Evolutionary conservation across 1,140 invertebrate genomes (phyloP).

Genomic region (Meloidogyne chitwoodi): DNA sequence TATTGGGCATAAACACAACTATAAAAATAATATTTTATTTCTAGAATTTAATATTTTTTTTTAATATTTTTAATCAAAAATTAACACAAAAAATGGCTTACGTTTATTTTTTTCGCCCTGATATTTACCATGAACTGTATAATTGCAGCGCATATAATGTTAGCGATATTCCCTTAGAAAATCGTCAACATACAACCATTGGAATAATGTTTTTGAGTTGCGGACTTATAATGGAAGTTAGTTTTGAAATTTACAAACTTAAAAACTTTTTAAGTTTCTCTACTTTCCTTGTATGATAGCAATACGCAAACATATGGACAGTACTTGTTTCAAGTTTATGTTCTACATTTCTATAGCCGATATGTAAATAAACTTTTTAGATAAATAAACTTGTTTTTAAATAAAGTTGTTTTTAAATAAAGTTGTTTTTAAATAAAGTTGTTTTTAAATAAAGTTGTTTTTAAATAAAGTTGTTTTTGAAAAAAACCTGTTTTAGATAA

Average conservation of each 20-base stretch:
- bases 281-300: conserved; percentile 33
- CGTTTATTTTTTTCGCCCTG: conserved; percentile 18
- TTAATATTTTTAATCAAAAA: too few relatives aligned
- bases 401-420: too few relatives aligned
- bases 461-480: too few relatives aligned
- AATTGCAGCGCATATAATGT: conserved; percentile 30
- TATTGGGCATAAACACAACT: too few relatives aligned
- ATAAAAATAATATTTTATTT: too few relatives aligned
- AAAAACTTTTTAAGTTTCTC: conserved; percentile 20
- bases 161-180: conserved; percentile 7
- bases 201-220: conserved; percentile 16
- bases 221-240: conserved; percentile 9
- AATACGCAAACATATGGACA: conserved; percentile 30
- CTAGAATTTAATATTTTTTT: too few relatives aligned
- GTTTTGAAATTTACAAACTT: too few relatives aligned
- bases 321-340: conserved; percentile 30
- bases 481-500: neutral
- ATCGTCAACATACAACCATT: conserved; percentile 12
- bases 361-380: neutral
- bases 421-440: too few relatives aligned
- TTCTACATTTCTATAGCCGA: conserved; percentile 25
- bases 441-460: too few relatives aligned
- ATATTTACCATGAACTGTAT: conserved; percentile 16
- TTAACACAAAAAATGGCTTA: neutral
- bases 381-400: too few relatives aligned